A percentile compares a stretch with the other conserved stretches of the same genome.
These are phyloP conservation scores for Melanerpes aurifrons DNA, from an alignment of 2,113 vertebrate genomes.

Conservation along the genomic window DNA sequence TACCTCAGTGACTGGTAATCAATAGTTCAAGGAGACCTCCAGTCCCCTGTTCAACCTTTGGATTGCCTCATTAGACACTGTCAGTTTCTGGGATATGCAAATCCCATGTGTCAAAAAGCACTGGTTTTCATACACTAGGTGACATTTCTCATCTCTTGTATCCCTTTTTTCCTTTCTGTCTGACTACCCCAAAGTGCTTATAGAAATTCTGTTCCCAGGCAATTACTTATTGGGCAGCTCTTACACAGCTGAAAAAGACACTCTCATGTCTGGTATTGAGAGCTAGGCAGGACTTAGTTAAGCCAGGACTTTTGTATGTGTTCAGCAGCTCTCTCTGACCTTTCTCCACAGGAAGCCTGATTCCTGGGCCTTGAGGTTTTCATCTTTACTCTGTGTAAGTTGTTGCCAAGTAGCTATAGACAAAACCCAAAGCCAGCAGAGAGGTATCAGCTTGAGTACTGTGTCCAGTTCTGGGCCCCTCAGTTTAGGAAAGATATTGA, in stretches of 20 bases:
- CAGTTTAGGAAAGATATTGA: too few species aligned
- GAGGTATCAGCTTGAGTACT: background rate
- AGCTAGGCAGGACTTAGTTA: background rate
- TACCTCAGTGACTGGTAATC: background rate
- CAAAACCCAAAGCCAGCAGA: background rate
- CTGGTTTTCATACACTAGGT: background rate
- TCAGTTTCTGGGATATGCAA: background rate
- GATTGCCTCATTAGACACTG: background rate
- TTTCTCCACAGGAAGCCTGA: background rate
- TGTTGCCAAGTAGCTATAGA: background rate
- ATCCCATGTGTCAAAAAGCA: background rate
- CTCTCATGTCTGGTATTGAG: background rate
- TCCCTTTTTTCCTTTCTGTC: background rate
- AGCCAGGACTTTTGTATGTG: rapidly evolving
- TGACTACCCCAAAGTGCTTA: background rate
- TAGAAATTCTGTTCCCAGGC: background rate
- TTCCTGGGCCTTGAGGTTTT: background rate
- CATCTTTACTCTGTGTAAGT: background rate
- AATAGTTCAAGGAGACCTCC: background rate
- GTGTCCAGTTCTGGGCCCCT: too few species aligned
- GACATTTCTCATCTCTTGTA: background rate
- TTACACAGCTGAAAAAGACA: background rate
- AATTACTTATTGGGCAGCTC: background rate
- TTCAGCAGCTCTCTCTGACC: background rate
- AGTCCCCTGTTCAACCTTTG: background rate